Conservation (phyloP, 2,888 invertebrate species). For the Caenorhabditis sp. region DNA sequence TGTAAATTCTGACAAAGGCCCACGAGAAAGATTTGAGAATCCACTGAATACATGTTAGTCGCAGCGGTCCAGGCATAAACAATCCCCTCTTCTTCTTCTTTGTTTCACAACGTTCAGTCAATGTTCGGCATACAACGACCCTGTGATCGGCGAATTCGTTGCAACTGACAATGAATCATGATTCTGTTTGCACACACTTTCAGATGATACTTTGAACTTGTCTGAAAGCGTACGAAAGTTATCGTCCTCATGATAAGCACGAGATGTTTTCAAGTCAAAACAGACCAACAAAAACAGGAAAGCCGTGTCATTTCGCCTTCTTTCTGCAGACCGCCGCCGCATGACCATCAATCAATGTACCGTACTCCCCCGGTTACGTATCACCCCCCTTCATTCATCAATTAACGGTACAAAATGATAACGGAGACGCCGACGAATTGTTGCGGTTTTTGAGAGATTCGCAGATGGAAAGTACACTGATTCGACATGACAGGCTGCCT, state of each 20-base stretch:
- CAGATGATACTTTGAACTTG: not conserved
- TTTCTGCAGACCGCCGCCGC: conserved; percentile 5
- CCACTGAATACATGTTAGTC: no score
- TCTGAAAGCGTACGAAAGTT: not conserved
- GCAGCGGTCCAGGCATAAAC: no score
- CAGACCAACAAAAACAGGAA: conserved; percentile 22
- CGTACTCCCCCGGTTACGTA: conserved; percentile 6
- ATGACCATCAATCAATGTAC: conserved; percentile 20
- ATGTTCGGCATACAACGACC: conserved; percentile 14
- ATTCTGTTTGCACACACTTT: not conserved
- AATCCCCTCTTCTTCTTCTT: conserved; percentile 17
- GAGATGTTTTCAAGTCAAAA: not conserved
- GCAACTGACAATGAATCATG: conserved; percentile 6
- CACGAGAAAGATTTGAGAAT: no score
- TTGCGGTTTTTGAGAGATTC: conserved; percentile 28
- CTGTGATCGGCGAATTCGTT: conserved; percentile 25
- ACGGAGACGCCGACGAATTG: conserved; percentile 1
- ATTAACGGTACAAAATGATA: conserved; percentile 42
- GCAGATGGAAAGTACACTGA: conserved; percentile 39
- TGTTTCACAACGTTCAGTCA: conserved; percentile 7
- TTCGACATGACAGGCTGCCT: conserved; percentile 34
- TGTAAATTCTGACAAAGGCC: no score
- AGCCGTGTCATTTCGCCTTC: not conserved
- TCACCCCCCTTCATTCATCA: conserved; percentile 30
- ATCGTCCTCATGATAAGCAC: conserved; percentile 25